Base-by-base conservation (phyloP, 1,140 invertebrate genomes). In the Drosophila auraria region DNA sequence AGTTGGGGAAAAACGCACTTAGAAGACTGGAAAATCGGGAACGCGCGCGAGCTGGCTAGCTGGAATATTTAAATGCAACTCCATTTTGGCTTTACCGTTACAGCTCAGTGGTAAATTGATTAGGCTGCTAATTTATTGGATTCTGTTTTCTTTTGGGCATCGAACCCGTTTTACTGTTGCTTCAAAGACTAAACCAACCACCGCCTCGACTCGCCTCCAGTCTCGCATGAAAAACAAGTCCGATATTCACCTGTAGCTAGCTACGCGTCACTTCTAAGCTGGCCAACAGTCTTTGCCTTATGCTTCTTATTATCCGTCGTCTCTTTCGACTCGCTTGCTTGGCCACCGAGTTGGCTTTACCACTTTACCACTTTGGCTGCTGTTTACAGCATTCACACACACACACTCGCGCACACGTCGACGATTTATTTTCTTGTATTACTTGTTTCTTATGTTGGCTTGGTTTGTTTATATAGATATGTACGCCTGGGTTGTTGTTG, bases 361-460 rank as follows among this genome's bases (percentile, higher is more conserved):
- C 63, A 83, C 81, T 83, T 84, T 61, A 81, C 82, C 78, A 83
- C 79, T 79, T 82, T 69, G 76, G 82, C 69, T 84, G 83, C 69
- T 87, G 86, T 89, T 87, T 87, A 87, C 84, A 89, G 69, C 84
- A 68, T 56, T 66, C 49, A 78, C 60, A 75, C 56, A 82, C 68
- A 65, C 69, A 66, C 51, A 60, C 45, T 44, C 59, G 25, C 36
- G 8, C 38, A 54, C 66, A 33, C 53, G 54, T 56, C 51, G 50
- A 63, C 68, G 60, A 87, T 87, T 87, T 89, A 78, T 84, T 87
- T 89, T 87, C 84, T 87, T 84, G 84, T 89, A 74, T 90, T 87
- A 68, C 86, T 89, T 78, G 86, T 89, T 89, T 89, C 80, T 80
- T 80, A 80, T 80, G 77, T 57, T 80, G 79, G 75, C 57, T 78